Evolutionary conservation across 2,113 vertebrate species (phyloP).

Genomic region (Pomatostomus ruficeps): DNA sequence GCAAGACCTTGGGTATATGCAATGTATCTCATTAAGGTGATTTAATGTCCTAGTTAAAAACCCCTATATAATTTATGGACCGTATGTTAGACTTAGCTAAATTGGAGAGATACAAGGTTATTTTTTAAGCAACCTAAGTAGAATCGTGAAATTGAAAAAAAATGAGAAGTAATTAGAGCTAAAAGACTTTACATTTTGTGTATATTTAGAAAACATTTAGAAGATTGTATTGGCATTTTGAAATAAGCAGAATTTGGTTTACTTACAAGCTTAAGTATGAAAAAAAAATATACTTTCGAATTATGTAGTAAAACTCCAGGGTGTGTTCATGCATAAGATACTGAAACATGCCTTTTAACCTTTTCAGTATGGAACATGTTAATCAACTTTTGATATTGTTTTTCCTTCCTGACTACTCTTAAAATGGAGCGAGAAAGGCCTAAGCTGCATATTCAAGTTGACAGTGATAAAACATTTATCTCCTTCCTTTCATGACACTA

Average conservation of each 20-base stretch:
- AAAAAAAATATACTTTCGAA: not conserved
- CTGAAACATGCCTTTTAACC: not conserved
- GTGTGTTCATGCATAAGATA: not conserved
- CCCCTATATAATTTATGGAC: conserved; percentile 26
- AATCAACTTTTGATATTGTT: not conserved
- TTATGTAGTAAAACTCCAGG: not conserved
- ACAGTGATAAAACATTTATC: conserved; percentile 55
- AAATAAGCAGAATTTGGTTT: not conserved
- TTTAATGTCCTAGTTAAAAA: conserved; percentile 46
- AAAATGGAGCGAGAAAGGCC: not conserved
- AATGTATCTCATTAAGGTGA: conserved; percentile 22
- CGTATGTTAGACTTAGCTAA: not conserved
- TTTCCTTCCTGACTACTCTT: not conserved
- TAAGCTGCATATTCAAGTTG: conserved; percentile 21
- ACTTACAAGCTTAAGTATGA: not conserved
- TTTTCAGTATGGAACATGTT: not conserved
- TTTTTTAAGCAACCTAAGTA: not conserved
- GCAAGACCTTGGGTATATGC: not conserved
- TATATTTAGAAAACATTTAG: not conserved
- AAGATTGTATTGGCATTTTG: not conserved
- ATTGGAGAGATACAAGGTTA: not conserved
- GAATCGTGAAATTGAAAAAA: conserved; percentile 19
- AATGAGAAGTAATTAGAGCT: not conserved
- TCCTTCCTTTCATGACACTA: conserved; percentile 9
- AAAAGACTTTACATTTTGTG: not conserved